Base-by-base conservation (phyloP, 2,113 vertebrate species). In the Chrysochloris asiatica region DNA sequence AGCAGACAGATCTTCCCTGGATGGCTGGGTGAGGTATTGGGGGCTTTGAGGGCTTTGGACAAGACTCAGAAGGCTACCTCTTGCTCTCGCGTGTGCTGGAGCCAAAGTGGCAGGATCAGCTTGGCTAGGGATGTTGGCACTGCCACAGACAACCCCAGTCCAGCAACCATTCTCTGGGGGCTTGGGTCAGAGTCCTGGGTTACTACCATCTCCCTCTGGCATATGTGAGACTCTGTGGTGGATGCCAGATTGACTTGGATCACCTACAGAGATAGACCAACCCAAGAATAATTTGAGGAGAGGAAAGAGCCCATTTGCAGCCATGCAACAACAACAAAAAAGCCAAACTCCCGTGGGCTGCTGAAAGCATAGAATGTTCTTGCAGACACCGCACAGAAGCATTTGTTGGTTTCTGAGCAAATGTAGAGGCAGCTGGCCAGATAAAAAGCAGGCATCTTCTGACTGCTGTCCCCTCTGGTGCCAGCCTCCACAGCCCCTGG, bases 91-190 rank as follows among this genome's bases (percentile, higher is more conserved):
- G 13, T 8, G 41, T 9, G 6, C 59, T 22, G n/a, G 12, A 22
- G 90, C 17, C 54, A 3, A 1, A n/a, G 12, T 45, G 65, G 28
- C 45, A n/a, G 54, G 28, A 56, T 3, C 12, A 38, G 61, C n/a
- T 3, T 3, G 8, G 17, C 14, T 2, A 3, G 45, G 0, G 2
- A 41, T 50, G 84, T 30, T 7, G 88, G 41, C 1, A 0, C 21
- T 41, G 2, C 1, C 1, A 1, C 4, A n/a, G 81, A 3, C 22
- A 3, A n/a, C 8, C 3, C 21, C 0, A 4, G 38, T 30, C 47
- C 10, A 30, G 3, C 30, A 54, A n/a, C 36, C 11, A 48, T 5
- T 3, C 10, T 13, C 63, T 16, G 52, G 33, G 2, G 17, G 11
- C 1, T 26, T 65, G 16, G 13, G 16, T 26, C 28, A 4, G 52